A percentile compares a stretch with the other conserved stretches of the same genome.
These are phyloP conservation scores for Eledone cirrhosa DNA, from an alignment of 2,888 invertebrate genomes.

Conservation along the genomic window DNA sequence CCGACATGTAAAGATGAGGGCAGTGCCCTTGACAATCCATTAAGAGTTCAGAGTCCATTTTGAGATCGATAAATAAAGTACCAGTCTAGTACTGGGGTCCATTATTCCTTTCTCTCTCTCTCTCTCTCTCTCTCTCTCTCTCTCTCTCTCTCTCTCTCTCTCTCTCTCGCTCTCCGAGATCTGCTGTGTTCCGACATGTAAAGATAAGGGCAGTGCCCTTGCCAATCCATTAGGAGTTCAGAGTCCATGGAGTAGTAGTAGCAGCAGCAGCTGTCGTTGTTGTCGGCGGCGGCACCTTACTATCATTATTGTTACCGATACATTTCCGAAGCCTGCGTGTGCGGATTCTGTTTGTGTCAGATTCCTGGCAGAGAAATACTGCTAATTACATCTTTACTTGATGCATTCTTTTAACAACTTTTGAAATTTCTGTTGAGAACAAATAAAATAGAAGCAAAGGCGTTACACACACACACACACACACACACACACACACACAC, in stretches of 20 bases:
- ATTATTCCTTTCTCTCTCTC: background rate
- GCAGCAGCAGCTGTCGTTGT: background rate
- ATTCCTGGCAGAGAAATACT: too few relatives aligned
- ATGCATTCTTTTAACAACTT: too few relatives aligned
- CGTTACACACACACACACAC: background rate
- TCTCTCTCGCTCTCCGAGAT: background rate
- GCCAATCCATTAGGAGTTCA: background rate
- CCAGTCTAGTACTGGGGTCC: too few relatives aligned
- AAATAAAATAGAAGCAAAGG: background rate
- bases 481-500: background rate
- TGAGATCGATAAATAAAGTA: too few relatives aligned
- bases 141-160: slow-evolving; percentile 15
- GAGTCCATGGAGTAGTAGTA: background rate
- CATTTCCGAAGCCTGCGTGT: too few relatives aligned
- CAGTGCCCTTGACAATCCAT: background rate
- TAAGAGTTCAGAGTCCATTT: background rate
- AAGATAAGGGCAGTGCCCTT: background rate
- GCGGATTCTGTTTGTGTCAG: too few relatives aligned
- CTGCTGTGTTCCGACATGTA: background rate
- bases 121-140: slow-evolving; percentile 4
- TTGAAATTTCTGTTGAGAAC: background rate
- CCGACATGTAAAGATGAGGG: background rate
- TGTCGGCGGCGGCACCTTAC: background rate
- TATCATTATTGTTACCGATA: too few relatives aligned
- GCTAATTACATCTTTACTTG: too few relatives aligned